phyloP scores from a whole-genome alignment of 37 sponge, comb jelly and placozoan genomes.

The Theonella swinhoei region DNA sequence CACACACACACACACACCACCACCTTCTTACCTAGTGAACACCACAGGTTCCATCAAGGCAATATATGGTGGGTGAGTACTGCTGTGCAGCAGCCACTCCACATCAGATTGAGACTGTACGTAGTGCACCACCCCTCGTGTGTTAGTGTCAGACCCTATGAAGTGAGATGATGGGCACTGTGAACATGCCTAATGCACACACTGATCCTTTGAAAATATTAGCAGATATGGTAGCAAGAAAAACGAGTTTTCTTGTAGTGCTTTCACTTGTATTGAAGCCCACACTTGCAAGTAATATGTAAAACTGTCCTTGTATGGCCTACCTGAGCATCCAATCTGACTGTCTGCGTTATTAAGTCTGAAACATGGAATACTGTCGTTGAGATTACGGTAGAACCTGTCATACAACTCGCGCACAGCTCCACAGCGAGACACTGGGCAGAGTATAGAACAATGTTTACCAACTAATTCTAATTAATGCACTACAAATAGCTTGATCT shows the following conservation, averaged over 20 bases:
- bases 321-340: constrained; percentile 83
- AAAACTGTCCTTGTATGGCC: too few relatives aligned
- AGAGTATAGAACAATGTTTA: too few relatives aligned
- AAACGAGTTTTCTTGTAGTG: not conserved
- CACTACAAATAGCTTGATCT: not conserved
- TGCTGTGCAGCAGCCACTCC: constrained; percentile 1
- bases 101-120: constrained; percentile 12
- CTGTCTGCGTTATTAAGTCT: constrained; percentile 66
- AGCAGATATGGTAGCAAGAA: not conserved
- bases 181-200: not conserved
- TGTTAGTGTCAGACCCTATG: constrained; percentile 24
- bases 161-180: not conserved
- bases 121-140: constrained; percentile 46
- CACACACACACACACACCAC: too few relatives aligned
- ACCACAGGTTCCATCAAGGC: constrained; percentile 51
- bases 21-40: constrained; percentile 58
- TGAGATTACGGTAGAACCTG: constrained; percentile 29
- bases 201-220: not conserved
- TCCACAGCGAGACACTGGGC: not conserved
- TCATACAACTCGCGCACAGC: constrained; percentile 29
- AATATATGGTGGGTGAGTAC: constrained; percentile 57
- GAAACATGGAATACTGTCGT: constrained; percentile 24
- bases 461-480: not conserved
- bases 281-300: too few relatives aligned
- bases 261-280: not conserved